Percentiles rank a stretch among this genome's conserved stretches.
Conservation (phyloP, 1,140 invertebrate species). For the Euschistus heros region DNA sequence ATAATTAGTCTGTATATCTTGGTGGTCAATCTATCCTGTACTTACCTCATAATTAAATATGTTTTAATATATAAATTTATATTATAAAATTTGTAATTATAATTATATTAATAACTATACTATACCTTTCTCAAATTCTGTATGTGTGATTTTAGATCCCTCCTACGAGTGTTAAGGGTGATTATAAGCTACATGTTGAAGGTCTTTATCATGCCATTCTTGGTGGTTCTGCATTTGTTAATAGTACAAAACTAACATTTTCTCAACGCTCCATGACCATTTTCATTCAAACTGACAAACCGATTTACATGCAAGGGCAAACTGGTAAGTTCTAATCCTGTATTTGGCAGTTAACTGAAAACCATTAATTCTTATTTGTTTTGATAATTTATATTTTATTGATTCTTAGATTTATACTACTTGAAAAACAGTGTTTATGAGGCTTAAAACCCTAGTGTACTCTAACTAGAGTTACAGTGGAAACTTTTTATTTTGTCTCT, state of each 20-base stretch:
- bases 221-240: slow-evolving; percentile 73
- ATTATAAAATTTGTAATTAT: not conserved
- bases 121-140: not conserved
- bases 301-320: slow-evolving; percentile 88
- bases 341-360: too few species aligned
- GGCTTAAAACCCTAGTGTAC: too few species aligned
- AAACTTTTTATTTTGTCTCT: too few species aligned
- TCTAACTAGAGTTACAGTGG: too few species aligned
- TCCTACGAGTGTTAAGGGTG: slow-evolving; percentile 63
- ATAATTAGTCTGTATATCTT: too few species aligned
- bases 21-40: too few species aligned
- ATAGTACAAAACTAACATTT: slow-evolving; percentile 68
- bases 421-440: too few species aligned
- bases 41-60: not conserved
- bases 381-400: too few species aligned
- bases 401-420: too few species aligned
- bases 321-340: slow-evolving; percentile 47
- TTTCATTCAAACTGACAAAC: slow-evolving; percentile 91
- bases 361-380: too few species aligned
- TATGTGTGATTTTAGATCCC: slow-evolving; percentile 48
- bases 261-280: slow-evolving; percentile 88
- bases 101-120: not conserved
- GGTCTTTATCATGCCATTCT: slow-evolving; percentile 73
- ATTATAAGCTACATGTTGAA: slow-evolving; percentile 79
- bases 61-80: not conserved